Conservation (phyloP, 1,140 invertebrate genomes). For the Ephestia elutella region DNA sequence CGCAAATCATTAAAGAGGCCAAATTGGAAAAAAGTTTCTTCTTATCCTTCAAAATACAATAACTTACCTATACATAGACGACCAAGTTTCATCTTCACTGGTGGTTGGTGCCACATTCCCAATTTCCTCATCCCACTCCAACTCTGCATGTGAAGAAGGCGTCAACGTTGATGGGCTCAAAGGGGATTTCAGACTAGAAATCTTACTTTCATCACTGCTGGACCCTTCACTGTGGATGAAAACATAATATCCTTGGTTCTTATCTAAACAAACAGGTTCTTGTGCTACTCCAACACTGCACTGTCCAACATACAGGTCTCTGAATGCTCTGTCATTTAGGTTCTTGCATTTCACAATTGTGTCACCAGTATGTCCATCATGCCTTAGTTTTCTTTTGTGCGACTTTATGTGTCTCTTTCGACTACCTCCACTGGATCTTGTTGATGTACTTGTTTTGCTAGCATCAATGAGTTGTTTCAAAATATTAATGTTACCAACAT, state of each 20-base stretch:
- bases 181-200: constrained; percentile 36
- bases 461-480: constrained; percentile 47
- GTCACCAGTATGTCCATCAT: constrained; percentile 32
- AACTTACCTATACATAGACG: constrained; percentile 58
- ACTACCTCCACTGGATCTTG: constrained; percentile 15
- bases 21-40: too few relatives aligned
- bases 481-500: constrained; percentile 43
- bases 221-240: constrained; percentile 59
- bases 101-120: constrained; percentile 56
- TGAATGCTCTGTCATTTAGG: constrained; percentile 38
- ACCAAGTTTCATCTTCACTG: constrained; percentile 67
- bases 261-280: constrained; percentile 29
- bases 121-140: constrained; percentile 69
- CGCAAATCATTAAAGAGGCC: too few relatives aligned
- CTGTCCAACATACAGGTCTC: constrained; percentile 23
- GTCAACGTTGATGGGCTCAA: constrained; percentile 40
- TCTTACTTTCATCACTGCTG: constrained; percentile 59
- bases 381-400: constrained; percentile 51
- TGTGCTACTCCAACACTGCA: constrained; percentile 20
- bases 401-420: constrained; percentile 43
- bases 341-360: constrained; percentile 54
- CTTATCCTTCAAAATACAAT: constrained; percentile 11
- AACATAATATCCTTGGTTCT: constrained; percentile 64
- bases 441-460: constrained; percentile 23
- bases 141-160: constrained; percentile 48